Evolutionary conservation across 2,797 vertebrate species (phyloP).

Genomic region (Uromys caudimaculatus): DNA sequence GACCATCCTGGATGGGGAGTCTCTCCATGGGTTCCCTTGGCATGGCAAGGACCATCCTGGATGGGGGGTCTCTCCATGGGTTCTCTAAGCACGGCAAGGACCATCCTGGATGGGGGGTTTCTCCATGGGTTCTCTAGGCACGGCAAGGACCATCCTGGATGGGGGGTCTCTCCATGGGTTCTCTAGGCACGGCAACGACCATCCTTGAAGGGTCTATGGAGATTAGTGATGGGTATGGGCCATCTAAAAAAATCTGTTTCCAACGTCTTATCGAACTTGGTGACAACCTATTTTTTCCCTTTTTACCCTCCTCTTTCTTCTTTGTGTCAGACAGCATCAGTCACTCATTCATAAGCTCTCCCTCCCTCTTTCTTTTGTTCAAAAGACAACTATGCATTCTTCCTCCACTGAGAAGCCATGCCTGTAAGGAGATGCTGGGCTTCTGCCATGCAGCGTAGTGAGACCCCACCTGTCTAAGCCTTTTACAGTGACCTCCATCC

Average conservation of each 20-base stretch:
- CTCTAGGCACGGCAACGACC: not conserved
- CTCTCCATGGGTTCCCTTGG: not conserved
- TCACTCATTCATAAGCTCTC: not conserved
- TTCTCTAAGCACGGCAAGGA: not conserved
- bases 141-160: not conserved
- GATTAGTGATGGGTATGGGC: not conserved
- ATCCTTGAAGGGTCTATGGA: not conserved
- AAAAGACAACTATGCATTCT: not conserved
- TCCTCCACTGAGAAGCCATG: not conserved
- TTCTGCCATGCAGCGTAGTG: not conserved
- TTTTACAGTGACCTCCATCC: not conserved
- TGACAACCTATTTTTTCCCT: not conserved
- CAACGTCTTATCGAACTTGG: not conserved
- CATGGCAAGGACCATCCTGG: not conserved
- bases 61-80: not conserved
- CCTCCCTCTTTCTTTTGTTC: slow-evolving; percentile 4
- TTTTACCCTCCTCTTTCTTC: not conserved
- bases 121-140: not conserved
- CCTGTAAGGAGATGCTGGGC: not conserved
- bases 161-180: not conserved
- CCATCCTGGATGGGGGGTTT: not conserved
- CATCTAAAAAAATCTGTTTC: not conserved
- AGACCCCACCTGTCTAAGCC: not conserved
- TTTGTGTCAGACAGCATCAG: not conserved
- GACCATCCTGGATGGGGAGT: too few species aligned